A percentile compares a stretch with the other conserved stretches of the same genome.
Evolutionary conservation across 2,888 invertebrate genomes (phyloP).

Genomic region (Drosophila nigritarsus): DNA sequence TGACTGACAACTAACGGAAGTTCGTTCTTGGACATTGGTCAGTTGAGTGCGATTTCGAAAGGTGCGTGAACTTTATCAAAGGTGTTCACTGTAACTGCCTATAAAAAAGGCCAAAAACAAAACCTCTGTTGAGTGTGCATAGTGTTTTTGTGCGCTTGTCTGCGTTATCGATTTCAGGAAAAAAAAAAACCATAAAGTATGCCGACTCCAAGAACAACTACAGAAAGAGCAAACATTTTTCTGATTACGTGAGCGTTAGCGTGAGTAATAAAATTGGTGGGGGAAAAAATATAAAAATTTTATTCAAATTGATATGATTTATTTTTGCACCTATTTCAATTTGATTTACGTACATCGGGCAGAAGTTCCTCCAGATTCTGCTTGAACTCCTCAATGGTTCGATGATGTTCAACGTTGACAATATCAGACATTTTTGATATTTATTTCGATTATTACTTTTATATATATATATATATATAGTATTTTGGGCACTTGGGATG

Average conservation of each 20-base stretch:
- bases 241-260: slow-evolving; percentile 66
- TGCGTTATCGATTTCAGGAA: slow-evolving; percentile 71
- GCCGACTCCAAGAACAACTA: slow-evolving; percentile 35
- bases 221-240: slow-evolving; percentile 37
- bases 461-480: not conserved
- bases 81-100: slow-evolving; percentile 56
- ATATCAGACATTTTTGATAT: slow-evolving; percentile 81
- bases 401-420: slow-evolving; percentile 78
- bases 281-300: slow-evolving; percentile 1
- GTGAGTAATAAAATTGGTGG: slow-evolving; percentile 49
- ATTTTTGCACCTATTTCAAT: not conserved
- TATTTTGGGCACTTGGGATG: slow-evolving; percentile 19
- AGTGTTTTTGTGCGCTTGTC: slow-evolving; percentile 24
- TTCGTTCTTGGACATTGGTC: slow-evolving; percentile 37
- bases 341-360: slow-evolving; percentile 78
- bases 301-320: slow-evolving; percentile 11
- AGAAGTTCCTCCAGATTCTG: slow-evolving; percentile 79
- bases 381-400: slow-evolving; percentile 80
- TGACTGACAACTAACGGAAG: slow-evolving; percentile 69
- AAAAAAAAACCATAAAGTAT: slow-evolving; percentile 53
- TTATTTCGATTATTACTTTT: slow-evolving; percentile 4
- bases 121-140: not conserved
- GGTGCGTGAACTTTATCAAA: slow-evolving; percentile 51
- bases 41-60: slow-evolving; percentile 21
- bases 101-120: slow-evolving; percentile 1